These are phyloP conservation scores for Podocnemis expansa DNA, from an alignment of 2,113 vertebrate genomes.

Conservation along the genomic window DNA sequence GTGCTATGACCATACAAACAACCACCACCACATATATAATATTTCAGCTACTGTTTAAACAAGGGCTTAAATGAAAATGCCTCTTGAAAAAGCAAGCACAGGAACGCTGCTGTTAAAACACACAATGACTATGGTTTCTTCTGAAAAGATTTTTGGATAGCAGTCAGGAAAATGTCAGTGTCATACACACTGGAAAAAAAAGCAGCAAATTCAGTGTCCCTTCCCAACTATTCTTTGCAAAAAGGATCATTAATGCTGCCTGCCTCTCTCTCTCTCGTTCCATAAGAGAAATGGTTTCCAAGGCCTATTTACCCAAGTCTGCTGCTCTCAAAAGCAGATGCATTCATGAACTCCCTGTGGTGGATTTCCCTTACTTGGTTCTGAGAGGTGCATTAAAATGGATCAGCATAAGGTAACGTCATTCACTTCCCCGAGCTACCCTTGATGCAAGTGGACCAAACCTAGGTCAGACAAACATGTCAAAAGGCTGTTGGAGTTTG, in stretches of 20 bases:
- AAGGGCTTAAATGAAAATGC: accelerated
- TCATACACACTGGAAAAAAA: neutral
- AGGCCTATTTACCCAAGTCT: too few species aligned
- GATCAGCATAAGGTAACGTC: neutral
- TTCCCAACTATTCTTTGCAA: neutral
- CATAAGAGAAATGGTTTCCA: neutral
- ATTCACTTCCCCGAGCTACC: neutral
- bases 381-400: neutral
- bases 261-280: neutral
- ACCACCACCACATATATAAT: neutral
- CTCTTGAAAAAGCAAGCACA: neutral
- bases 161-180: neutral
- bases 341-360: neutral
- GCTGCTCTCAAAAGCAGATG: neutral
- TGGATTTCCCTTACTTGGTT: neutral
- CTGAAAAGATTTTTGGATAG: accelerated
- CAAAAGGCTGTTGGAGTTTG: accelerated
- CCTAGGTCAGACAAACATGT: neutral
- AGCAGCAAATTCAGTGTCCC: neutral
- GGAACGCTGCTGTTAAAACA: accelerated
- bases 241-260: neutral
- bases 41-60: neutral
- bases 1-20: too few species aligned
- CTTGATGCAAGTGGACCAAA: accelerated
- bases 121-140: neutral